phyloP scores from a whole-genome alignment of 2,797 vertebrate species.

The Coluber constrictor region DNA sequence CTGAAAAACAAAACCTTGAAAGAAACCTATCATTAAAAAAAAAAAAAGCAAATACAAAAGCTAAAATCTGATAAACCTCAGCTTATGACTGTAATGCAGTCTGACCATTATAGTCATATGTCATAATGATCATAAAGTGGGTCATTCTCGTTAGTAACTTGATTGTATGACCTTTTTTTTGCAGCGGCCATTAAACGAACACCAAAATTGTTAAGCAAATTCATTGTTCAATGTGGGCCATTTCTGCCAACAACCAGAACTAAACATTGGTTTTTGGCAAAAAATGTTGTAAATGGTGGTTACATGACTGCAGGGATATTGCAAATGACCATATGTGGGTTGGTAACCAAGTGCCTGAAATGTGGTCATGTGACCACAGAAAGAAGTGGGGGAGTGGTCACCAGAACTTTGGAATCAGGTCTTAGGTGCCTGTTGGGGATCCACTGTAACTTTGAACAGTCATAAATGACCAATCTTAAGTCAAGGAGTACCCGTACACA shows the following conservation, averaged over 20 bases:
- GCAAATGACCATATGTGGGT: neutral
- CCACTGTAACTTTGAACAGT: neutral
- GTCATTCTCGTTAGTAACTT: neutral
- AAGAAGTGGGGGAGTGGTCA: neutral
- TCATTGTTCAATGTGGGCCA: neutral
- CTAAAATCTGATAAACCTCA: neutral
- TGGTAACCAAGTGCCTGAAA: neutral
- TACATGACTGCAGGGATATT: neutral
- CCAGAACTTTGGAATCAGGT: neutral
- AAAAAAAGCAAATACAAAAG: neutral
- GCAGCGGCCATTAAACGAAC: neutral
- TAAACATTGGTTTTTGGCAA: neutral
- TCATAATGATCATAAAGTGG: neutral
- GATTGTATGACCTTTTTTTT: neutral
- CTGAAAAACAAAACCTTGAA: neutral
- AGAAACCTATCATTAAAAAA: neutral
- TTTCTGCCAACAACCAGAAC: neutral
- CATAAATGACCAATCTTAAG: neutral
- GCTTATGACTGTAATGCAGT: neutral
- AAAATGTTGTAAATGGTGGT: neutral
- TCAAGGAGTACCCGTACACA: neutral
- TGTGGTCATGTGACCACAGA: neutral
- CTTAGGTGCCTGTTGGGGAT: neutral
- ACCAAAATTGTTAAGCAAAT: neutral
- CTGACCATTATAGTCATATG: neutral